Evolutionary conservation across 2,797 vertebrate genomes (phyloP).

Genomic region (Pachyuromys duprasi): DNA sequence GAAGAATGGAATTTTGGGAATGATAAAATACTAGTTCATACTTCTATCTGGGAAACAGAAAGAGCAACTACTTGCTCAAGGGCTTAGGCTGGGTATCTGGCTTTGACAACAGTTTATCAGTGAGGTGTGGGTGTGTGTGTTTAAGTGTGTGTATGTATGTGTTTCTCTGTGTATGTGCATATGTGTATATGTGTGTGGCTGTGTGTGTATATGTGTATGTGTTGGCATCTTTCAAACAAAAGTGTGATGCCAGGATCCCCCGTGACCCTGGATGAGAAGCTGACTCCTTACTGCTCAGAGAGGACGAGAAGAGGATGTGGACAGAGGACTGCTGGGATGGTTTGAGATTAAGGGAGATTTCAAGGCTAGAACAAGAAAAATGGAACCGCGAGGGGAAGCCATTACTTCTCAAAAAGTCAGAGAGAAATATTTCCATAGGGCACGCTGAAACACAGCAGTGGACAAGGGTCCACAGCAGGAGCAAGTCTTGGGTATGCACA

Average conservation of each 20-base stretch:
- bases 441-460: background rate
- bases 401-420: background rate
- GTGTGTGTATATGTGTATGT: background rate
- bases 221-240: too few species aligned
- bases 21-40: conserved; percentile 35
- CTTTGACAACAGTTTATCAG: background rate
- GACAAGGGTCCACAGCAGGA: background rate
- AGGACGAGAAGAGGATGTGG: background rate
- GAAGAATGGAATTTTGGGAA: conserved; percentile 8
- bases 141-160: background rate
- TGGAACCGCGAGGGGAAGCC: background rate
- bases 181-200: background rate
- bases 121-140: background rate
- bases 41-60: conserved; percentile 8
- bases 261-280: background rate
- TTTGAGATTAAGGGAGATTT: background rate
- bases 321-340: background rate
- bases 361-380: background rate
- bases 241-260: background rate
- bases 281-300: background rate
- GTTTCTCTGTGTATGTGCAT: accelerated
- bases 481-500: background rate
- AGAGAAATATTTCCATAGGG: background rate
- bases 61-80: background rate
- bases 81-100: background rate